Percentiles rank a stretch among this genome's conserved stretches.
Evolutionary conservation across 2,113 vertebrate genomes (phyloP).

Genomic region (Tinamus guttatus): DNA sequence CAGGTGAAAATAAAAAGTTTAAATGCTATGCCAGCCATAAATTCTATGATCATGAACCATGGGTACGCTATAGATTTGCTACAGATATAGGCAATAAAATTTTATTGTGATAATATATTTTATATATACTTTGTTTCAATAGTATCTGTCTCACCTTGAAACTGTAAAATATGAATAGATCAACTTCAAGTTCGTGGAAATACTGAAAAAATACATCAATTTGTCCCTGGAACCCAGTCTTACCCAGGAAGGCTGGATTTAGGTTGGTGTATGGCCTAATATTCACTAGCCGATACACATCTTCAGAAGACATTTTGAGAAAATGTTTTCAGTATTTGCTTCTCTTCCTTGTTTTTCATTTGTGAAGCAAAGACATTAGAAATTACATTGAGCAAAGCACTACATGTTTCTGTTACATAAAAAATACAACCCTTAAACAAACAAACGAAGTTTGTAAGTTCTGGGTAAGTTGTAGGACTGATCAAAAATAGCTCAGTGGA

Average conservation of each 20-base stretch:
- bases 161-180: background rate
- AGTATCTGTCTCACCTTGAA: background rate
- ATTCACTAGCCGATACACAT: background rate
- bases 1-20: background rate
- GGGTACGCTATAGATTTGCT: background rate
- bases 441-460: background rate
- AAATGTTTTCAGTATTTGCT: background rate
- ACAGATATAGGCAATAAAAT: background rate
- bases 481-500: background rate
- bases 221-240: background rate
- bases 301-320: background rate
- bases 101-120: background rate
- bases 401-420: background rate
- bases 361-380: background rate
- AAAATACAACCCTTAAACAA: background rate
- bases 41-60: background rate
- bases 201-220: background rate
- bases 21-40: background rate
- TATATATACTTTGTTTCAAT: background rate
- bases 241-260: background rate
- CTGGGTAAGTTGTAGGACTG: background rate
- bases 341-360: background rate
- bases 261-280: background rate
- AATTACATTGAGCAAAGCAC: background rate
- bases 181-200: background rate